phyloP scores from a whole-genome alignment of 2,797 vertebrate species.

The Sebastolobus alascanus region DNA sequence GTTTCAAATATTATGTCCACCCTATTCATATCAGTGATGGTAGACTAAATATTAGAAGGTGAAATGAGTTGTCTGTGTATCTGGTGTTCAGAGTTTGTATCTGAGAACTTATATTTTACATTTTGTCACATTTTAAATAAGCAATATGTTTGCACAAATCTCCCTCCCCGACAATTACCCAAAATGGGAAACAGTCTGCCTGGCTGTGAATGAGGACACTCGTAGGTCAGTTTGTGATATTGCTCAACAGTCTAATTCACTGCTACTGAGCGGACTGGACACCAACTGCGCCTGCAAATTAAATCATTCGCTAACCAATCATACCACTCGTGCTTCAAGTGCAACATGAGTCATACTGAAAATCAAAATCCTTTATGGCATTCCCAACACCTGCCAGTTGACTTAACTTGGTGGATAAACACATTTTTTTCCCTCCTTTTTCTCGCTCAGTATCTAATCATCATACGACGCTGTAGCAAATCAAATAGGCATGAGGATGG shows the following conservation, averaged over 20 bases:
- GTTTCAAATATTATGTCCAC: conserved; percentile 2
- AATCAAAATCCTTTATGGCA: conserved; percentile 40
- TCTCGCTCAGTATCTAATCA: conserved; percentile 36
- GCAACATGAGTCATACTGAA: conserved; percentile 40
- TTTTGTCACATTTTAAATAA: conserved; percentile 25
- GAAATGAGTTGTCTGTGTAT: background rate
- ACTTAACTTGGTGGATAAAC: conserved; percentile 48
- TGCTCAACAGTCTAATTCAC: conserved; percentile 27
- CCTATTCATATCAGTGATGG: background rate
- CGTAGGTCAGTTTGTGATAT: conserved; percentile 38
- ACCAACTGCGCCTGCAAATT: conserved; percentile 39
- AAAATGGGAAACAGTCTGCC: conserved; percentile 1
- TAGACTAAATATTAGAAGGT: background rate
- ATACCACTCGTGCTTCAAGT: conserved; percentile 31
- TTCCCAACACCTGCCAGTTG: conserved; percentile 48
- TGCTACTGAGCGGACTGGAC: conserved; percentile 15
- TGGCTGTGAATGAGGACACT: conserved; percentile 26
- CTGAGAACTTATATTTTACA: background rate
- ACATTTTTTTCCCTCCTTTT: conserved; percentile 4
- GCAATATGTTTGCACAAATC: conserved; percentile 26
- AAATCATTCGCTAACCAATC: conserved; percentile 59
- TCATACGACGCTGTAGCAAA: conserved; percentile 10
- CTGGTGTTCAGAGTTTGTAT: background rate
- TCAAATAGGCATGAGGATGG: conserved; percentile 38
- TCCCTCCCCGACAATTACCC: conserved; percentile 7